These are phyloP conservation scores for Neodiprion fabricii DNA, from an alignment of 1,140 invertebrate species.

Conservation along the genomic window DNA sequence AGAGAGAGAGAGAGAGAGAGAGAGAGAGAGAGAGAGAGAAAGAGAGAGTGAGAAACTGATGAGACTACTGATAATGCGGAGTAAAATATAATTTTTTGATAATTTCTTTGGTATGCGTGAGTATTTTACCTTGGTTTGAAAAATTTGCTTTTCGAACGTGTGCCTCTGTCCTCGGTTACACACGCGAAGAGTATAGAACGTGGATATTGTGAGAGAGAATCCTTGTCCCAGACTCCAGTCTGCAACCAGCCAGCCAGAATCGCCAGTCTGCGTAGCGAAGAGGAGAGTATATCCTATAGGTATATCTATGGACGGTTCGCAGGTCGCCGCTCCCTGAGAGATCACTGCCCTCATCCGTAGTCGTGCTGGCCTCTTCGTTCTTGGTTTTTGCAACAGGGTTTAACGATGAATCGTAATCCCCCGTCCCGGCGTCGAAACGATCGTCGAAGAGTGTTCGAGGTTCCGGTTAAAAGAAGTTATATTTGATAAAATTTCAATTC, in stretches of 20 bases:
- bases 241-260: not conserved
- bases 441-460: no score
- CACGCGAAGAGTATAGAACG: not conserved
- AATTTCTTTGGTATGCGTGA: no score
- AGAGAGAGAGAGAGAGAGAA: conserved; percentile 9
- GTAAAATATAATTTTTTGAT: no score
- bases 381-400: not conserved
- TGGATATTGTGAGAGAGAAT: not conserved
- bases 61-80: not conserved
- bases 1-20: not conserved
- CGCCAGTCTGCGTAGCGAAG: not conserved
- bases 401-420: no score
- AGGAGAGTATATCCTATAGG: conserved; percentile 29
- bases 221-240: conserved; percentile 2
- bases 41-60: not conserved
- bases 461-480: no score
- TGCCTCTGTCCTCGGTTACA: no score
- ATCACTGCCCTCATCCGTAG: conserved; percentile 56
- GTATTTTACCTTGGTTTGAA: no score
- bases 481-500: no score
- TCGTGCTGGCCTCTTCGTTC: not conserved
- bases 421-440: no score
- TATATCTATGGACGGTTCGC: conserved; percentile 40
- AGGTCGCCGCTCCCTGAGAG: conserved; percentile 61
- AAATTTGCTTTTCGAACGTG: no score